Evolutionary conservation across 2,797 vertebrate genomes (phyloP).

Genomic region (Hozukius guyotensis): DNA sequence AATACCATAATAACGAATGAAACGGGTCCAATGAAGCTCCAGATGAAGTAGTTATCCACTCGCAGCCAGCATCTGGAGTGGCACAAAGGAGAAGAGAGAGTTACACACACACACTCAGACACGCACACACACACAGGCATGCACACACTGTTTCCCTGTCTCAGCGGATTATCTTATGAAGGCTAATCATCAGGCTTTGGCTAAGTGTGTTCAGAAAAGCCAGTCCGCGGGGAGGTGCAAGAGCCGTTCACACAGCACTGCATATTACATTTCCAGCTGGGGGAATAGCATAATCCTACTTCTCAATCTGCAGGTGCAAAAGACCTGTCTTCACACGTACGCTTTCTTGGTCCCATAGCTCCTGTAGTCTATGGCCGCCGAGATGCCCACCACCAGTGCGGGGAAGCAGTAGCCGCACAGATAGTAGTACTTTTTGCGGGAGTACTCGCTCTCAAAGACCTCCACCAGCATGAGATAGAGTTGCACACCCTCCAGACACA

Average conservation of each 20-base stretch:
- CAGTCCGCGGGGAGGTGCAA: conserved; percentile 68
- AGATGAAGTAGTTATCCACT: conserved; percentile 97
- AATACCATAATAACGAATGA: conserved; percentile 95
- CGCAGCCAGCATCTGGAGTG: conserved; percentile 91
- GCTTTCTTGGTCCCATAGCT: conserved; percentile 97
- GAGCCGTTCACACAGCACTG: conserved; percentile 64
- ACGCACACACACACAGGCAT: conserved; percentile 18
- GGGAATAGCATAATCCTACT: conserved; percentile 75
- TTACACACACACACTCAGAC: conserved; percentile 32
- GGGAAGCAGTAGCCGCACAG: conserved; percentile 95
- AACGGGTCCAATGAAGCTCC: conserved; percentile 96
- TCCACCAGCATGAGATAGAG: conserved; percentile 97
- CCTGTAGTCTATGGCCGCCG: conserved; percentile 93
- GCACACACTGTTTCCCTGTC: conserved; percentile 66
- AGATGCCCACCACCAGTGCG: conserved; percentile 93
- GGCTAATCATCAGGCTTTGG: conserved; percentile 81
- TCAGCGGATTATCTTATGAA: conserved; percentile 77
- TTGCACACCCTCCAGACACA: conserved; percentile 95
- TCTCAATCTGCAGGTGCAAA: conserved; percentile 82
- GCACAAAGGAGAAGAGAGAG: conserved; percentile 55
- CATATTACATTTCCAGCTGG: conserved; percentile 72
- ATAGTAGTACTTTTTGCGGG: conserved; percentile 95
- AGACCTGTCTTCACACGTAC: conserved; percentile 84
- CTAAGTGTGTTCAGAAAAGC: conserved; percentile 77
- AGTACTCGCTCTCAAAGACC: conserved; percentile 94